Evolutionary conservation across 2,113 vertebrate species (phyloP).

Genomic region (Passer domesticus): DNA sequence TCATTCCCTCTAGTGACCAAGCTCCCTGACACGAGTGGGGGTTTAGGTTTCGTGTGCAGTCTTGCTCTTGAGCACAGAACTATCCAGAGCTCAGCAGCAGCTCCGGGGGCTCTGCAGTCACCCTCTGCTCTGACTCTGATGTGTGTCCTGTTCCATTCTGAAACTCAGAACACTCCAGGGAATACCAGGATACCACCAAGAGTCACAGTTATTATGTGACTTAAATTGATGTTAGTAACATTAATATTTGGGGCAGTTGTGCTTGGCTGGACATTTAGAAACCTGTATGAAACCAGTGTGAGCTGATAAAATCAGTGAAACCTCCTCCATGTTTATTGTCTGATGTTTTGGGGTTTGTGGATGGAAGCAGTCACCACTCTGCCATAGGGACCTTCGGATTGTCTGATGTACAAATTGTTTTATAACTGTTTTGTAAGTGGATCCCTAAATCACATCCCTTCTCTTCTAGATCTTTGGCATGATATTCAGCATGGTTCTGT

Average conservation of each 20-base stretch:
- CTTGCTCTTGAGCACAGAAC: neutral
- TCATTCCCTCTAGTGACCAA: neutral
- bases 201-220: neutral
- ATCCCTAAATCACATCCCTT: conserved; percentile 57
- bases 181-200: neutral
- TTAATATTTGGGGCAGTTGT: neutral
- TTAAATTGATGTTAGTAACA: neutral
- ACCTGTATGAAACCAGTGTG: neutral
- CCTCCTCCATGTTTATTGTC: neutral
- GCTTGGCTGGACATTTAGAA: neutral
- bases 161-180: neutral
- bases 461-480: conserved; percentile 92
- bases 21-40: neutral
- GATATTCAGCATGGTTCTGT: conserved; percentile 98
- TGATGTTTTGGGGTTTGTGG: neutral
- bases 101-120: neutral
- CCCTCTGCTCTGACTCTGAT: neutral
- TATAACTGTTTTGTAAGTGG: neutral
- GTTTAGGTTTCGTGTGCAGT: neutral
- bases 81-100: neutral
- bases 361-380: neutral
- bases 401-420: neutral
- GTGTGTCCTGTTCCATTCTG: neutral
- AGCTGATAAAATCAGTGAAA: neutral
- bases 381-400: neutral